Evolutionary conservation across 2,888 invertebrate species (phyloP), one percentile per base, ranked within the genome.

Genomic region (Pachycephus smyrnensis): DNA sequence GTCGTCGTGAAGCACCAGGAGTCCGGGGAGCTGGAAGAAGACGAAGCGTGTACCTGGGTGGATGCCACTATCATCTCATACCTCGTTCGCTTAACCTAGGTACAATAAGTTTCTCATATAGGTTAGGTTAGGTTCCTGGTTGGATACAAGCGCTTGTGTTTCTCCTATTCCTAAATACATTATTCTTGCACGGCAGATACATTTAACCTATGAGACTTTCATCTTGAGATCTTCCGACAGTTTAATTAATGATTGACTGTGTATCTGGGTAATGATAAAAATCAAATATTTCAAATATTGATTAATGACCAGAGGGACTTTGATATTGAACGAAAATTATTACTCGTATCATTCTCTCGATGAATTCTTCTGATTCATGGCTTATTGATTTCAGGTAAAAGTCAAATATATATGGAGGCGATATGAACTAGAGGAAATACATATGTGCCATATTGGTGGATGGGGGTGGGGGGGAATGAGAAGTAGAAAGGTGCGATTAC

Each of bases 1-100:
- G 69, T 75, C 75, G 36, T 77, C 40, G 76, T 75, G 40, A 32
- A 40, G 68, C 76, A 78, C 79, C 77, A n/a, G 35, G 71, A 73
- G 75, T 77, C 77, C 55, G 55, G 55, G 55, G 23, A 55, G 9
- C 55, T 55, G 23, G 55, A 55, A 55, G 55, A 55, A 55, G 55
- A 55, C 55, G 55, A 2, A 55, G 23, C 0, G 23, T 55, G 55
- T 55, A 55, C 23, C 55, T 55, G 23, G 23, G 23, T 9, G 23
- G 55, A 55, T 23, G 55, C 55, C 23, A 23, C 55, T 55, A 55
- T 55, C 55, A 55, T 55, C 23, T 55, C 55, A 55, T 55, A 55
- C 55, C 23, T 55, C 23, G 55, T 55, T 55, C 55, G 9, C 23
- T 55, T 55, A 55, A 55, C 23, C 55, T 9, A 55, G 23, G 55